phyloP scores from a whole-genome alignment of 2,797 vertebrate species.

The Calcarius lapponicus region DNA sequence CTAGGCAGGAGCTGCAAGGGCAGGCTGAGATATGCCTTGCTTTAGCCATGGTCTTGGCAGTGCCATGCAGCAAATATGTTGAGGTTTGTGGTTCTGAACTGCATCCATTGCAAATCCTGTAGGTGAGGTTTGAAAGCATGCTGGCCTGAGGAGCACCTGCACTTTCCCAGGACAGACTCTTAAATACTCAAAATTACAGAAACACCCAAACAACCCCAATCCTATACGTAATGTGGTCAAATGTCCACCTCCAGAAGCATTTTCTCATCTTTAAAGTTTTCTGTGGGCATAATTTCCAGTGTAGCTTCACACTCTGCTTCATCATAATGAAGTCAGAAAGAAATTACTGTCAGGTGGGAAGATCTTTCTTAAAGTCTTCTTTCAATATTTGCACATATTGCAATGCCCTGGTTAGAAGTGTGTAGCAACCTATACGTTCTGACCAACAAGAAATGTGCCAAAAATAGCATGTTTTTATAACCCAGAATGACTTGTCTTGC shows the following conservation, averaged over 20 bases:
- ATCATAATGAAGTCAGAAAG: slow-evolving; percentile 61
- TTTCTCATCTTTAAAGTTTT: slow-evolving; percentile 67
- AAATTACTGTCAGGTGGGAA: slow-evolving; percentile 58
- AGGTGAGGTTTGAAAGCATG: slow-evolving; percentile 44
- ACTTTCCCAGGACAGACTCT: slow-evolving; percentile 52
- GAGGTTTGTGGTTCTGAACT: slow-evolving; percentile 65
- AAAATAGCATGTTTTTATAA: background rate
- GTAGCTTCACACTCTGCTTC: slow-evolving; percentile 39
- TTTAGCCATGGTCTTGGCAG: background rate
- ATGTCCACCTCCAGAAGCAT: slow-evolving; percentile 58
- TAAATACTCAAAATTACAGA: slow-evolving; percentile 50
- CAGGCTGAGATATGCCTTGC: slow-evolving; percentile 44
- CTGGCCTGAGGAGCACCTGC: slow-evolving; percentile 50
- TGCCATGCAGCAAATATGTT: background rate
- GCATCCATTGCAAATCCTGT: slow-evolving; percentile 24
- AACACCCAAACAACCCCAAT: slow-evolving; percentile 20
- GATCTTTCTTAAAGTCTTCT: slow-evolving; percentile 51
- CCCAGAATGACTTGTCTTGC: background rate
- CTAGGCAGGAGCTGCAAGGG: slow-evolving; percentile 32
- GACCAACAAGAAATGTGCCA: background rate
- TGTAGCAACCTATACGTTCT: slow-evolving; percentile 17
- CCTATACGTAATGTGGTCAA: slow-evolving; percentile 37
- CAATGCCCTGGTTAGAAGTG: background rate
- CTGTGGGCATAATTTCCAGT: slow-evolving; percentile 51
- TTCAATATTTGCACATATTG: slow-evolving; percentile 36